A percentile compares a stretch with the other conserved stretches of the same genome.
Evolutionary conservation across 2,888 invertebrate species (phyloP).

Genomic region (Aradus depressus): DNA sequence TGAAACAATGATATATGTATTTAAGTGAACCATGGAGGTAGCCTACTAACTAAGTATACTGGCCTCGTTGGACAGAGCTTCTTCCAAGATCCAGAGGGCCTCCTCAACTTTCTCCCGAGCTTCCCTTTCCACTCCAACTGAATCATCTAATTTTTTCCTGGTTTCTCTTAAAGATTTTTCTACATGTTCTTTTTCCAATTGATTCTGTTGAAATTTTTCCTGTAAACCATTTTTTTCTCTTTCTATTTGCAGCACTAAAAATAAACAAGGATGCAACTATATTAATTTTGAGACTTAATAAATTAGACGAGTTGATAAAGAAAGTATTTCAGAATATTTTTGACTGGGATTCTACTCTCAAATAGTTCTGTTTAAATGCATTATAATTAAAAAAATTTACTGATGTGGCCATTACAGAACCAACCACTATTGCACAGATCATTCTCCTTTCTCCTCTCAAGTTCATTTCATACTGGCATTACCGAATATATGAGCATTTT

Average conservation of each 20-base stretch:
- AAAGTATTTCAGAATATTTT: too few relatives aligned
- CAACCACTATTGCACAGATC: too few relatives aligned
- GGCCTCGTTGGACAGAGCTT: slow-evolving; percentile 24
- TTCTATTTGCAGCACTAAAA: slow-evolving; percentile 8
- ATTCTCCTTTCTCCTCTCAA: too few relatives aligned
- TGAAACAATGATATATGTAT: too few relatives aligned
- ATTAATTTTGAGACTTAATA: not conserved
- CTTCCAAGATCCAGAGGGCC: slow-evolving; percentile 22
- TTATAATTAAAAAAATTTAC: too few relatives aligned
- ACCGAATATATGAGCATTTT: too few relatives aligned
- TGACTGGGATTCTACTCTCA: too few relatives aligned
- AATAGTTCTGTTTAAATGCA: too few relatives aligned
- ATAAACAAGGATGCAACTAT: not conserved
- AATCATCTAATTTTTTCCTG: slow-evolving; percentile 14
- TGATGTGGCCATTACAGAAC: too few relatives aligned
- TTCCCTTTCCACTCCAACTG: slow-evolving; percentile 13
- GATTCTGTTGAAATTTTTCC: slow-evolving; percentile 7
- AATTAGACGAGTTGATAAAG: too few relatives aligned
- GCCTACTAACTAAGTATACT: slow-evolving; percentile 7
- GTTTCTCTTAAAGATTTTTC: slow-evolving; percentile 3
- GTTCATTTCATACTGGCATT: too few relatives aligned
- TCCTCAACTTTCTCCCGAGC: slow-evolving; percentile 25
- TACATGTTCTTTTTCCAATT: slow-evolving; percentile 2
- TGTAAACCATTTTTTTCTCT: slow-evolving; percentile 18
- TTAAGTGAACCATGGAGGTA: too few relatives aligned